Evolutionary conservation across 2,888 invertebrate species (phyloP).

Genomic region (Priocnemis perturbator): DNA sequence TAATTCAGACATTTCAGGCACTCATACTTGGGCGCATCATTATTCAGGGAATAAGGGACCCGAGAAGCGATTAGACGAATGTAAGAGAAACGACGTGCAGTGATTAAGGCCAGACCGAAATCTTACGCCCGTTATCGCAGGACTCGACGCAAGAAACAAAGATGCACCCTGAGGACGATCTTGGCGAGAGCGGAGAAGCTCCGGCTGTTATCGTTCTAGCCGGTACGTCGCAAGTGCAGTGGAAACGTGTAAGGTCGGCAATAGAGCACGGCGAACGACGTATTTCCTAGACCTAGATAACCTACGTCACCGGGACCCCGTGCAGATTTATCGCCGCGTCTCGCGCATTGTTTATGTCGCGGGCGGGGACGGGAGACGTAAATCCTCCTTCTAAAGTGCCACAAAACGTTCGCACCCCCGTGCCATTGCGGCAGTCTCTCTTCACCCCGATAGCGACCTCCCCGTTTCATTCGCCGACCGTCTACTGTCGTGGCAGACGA

Average conservation of each 20-base stretch:
- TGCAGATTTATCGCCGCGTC: conserved; percentile 60
- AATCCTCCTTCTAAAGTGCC: conserved; percentile 54
- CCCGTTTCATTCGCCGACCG: neutral
- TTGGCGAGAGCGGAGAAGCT: neutral
- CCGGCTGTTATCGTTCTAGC: too few species aligned
- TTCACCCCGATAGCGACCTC: neutral
- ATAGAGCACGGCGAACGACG: conserved; percentile 42
- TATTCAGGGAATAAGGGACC: too few species aligned
- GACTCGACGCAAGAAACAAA: too few species aligned
- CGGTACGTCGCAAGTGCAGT: conserved; percentile 25
- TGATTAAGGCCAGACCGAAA: too few species aligned
- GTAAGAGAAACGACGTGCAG: too few species aligned
- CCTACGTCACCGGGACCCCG: conserved; percentile 32
- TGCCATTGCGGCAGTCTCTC: conserved; percentile 18
- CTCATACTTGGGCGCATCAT: too few species aligned
- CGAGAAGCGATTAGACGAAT: too few species aligned
- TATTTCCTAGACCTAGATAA: conserved; percentile 58
- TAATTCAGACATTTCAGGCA: too few species aligned
- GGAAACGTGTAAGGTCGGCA: conserved; percentile 20
- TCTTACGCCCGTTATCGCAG: too few species aligned
- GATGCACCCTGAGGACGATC: too few species aligned
- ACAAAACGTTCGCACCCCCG: conserved; percentile 36
- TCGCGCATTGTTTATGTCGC: conserved; percentile 60
- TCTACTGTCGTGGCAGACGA: neutral
- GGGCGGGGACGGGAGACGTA: conserved; percentile 39